Conservation (phyloP, 2,888 invertebrate species). For the Macropis europaea region DNA sequence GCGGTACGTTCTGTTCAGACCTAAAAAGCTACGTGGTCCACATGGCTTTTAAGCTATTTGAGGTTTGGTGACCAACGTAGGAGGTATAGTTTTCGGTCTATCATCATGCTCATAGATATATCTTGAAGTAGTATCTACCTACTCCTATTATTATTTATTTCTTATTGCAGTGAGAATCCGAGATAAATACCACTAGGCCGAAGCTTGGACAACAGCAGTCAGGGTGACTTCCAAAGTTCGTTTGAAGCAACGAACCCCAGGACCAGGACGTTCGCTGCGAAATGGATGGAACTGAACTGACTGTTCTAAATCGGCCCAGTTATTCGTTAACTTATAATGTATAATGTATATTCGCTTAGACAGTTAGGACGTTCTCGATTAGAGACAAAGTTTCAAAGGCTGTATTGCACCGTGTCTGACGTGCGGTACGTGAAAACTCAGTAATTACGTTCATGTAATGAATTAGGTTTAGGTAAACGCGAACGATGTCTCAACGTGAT, state of each 20-base stretch:
- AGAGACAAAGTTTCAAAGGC: conserved; percentile 58
- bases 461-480: conserved; percentile 58
- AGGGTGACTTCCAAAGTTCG: conserved; percentile 33
- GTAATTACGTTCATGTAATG: conserved; percentile 78
- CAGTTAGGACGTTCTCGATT: conserved; percentile 46
- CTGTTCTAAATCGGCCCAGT: conserved; percentile 21
- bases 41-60: too few species aligned
- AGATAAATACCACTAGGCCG: conserved; percentile 73
- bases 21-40: too few species aligned
- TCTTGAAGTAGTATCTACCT: conserved; percentile 3
- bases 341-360: conserved; percentile 39
- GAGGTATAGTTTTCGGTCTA: not conserved
- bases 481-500: conserved; percentile 39
- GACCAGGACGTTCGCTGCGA: not conserved
- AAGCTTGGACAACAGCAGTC: conserved; percentile 13
- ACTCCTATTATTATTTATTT: conserved; percentile 50
- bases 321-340: conserved; percentile 55
- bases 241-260: not conserved
- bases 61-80: too few species aligned
- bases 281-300: not conserved
- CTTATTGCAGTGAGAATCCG: conserved; percentile 81
- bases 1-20: too few species aligned
- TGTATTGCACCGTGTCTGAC: conserved; percentile 72
- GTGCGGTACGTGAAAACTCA: conserved; percentile 75
- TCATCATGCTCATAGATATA: not conserved